Evolutionary conservation across 2,888 invertebrate genomes (phyloP), one percentile per base, ranked within the genome.

Genomic region (Dromius quadrimaculatus): DNA sequence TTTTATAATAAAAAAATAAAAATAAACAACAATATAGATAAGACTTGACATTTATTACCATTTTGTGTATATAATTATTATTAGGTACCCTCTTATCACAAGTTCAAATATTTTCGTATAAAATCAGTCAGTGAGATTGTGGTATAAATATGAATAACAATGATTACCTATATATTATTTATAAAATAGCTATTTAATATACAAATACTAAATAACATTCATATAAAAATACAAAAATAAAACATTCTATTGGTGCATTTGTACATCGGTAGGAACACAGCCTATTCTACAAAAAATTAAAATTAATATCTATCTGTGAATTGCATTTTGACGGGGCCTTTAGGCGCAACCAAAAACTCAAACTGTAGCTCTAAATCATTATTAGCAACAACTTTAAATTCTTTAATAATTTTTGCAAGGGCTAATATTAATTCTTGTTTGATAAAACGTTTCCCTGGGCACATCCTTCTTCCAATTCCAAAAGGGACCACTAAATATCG

Each of bases 391-490:
- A 95, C 87, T 64, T 89, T 86, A 83, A 92, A 94, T 76, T 88
- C 75, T 57, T 74, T 73, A 6, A 81, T 74, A 76, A 91, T 92
- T 87, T 91, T 90, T 19, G 92, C 91, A 15, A 94, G 82, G 71
- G 92, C 83, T 63, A 93, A 83, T 72, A 91, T 89, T 13, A 94
- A 83, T 75, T 91, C 91, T 74, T 92, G 87, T 76, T 93, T 92
- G 1, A 93, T 91, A 78, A 94, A 93, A 71, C 93, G 85, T 81
- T 93, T 93, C 50, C 94, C 95, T 0, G 94, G 94, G 79, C 94
- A 95, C 82, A 92, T 91, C 47, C 94, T 85, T 62, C 89, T 87
- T 0, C 94, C 94, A 32, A 89, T 84, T 0, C 94, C 94, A 81
- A 94, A 95, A 0, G 94, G 93, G 4, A 89, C 88, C 1, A 93